Conservation (phyloP, 2,888 invertebrate genomes). For the Eristalis intricaria region DNA sequence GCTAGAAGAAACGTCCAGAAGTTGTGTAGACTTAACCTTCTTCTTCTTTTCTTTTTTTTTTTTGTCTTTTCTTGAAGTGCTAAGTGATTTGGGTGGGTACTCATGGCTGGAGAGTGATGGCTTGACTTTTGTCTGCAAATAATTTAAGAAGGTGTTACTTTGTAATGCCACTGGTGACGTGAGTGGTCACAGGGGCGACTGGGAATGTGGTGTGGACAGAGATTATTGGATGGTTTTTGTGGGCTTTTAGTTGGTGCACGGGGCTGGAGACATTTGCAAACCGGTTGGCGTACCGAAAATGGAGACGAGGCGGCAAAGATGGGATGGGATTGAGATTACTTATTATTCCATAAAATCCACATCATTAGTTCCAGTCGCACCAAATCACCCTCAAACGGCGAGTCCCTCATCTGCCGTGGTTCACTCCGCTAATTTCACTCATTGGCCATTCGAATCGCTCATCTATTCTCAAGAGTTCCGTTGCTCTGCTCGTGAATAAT, state of each 20-base stretch:
- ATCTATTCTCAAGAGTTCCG: background rate
- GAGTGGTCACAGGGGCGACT: background rate
- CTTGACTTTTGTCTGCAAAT: background rate
- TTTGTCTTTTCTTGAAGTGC: background rate
- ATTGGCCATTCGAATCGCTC: background rate
- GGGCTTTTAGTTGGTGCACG: background rate
- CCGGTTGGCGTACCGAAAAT: too few species aligned
- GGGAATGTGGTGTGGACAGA: too few species aligned
- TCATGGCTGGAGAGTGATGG: background rate
- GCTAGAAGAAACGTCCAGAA: background rate
- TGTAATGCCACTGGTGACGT: background rate
- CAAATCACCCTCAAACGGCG: background rate
- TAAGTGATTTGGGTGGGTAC: background rate
- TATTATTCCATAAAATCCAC: background rate
- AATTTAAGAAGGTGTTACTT: background rate
- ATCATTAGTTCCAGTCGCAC: background rate
- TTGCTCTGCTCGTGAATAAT: background rate
- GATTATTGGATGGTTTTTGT: too few species aligned
- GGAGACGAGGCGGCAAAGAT: too few species aligned
- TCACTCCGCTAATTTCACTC: background rate
- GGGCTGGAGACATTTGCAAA: background rate
- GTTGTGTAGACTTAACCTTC: too few species aligned
- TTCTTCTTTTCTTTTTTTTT: background rate
- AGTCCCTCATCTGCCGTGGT: background rate
- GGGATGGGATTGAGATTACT: background rate